Conservation (phyloP, 2,113 vertebrate genomes). For the Thinocorus orbignyianus region DNA sequence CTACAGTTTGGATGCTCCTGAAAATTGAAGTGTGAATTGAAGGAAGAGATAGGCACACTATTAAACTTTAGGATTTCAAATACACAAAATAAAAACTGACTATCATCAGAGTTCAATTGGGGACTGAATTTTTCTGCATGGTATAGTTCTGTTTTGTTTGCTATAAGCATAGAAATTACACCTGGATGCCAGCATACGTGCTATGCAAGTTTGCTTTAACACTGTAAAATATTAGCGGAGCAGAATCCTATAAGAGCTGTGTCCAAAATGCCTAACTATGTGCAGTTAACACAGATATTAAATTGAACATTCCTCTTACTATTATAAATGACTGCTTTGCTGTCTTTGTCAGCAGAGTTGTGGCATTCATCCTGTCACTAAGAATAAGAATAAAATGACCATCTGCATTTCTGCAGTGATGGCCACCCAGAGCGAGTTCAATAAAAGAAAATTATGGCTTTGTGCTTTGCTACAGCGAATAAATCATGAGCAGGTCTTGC, state of each 20-base stretch:
- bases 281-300: slow-evolving; percentile 46
- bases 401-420: slow-evolving; percentile 69
- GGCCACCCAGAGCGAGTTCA: slow-evolving; percentile 60
- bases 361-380: slow-evolving; percentile 52
- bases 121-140: not conserved
- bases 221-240: not conserved
- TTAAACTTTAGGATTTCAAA: not conserved
- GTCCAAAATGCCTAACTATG: slow-evolving; percentile 17
- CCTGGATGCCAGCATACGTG: not conserved
- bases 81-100: not conserved
- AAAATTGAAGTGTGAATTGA: not conserved
- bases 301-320: slow-evolving; percentile 1
- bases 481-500: slow-evolving; percentile 20
- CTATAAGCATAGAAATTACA: not conserved
- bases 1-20: not conserved
- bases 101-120: not conserved
- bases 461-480: slow-evolving; percentile 51
- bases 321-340: slow-evolving; percentile 47
- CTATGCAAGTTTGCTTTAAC: slow-evolving; percentile 8
- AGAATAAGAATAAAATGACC: slow-evolving; percentile 69
- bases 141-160: not conserved
- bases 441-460: slow-evolving; percentile 72
- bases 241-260: not conserved
- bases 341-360: slow-evolving; percentile 53
- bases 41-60: not conserved